A percentile compares a stretch with the other conserved stretches of the same genome.
phyloP scores from a whole-genome alignment of 2,113 vertebrate genomes.

The Antechinus stuartii region DNA sequence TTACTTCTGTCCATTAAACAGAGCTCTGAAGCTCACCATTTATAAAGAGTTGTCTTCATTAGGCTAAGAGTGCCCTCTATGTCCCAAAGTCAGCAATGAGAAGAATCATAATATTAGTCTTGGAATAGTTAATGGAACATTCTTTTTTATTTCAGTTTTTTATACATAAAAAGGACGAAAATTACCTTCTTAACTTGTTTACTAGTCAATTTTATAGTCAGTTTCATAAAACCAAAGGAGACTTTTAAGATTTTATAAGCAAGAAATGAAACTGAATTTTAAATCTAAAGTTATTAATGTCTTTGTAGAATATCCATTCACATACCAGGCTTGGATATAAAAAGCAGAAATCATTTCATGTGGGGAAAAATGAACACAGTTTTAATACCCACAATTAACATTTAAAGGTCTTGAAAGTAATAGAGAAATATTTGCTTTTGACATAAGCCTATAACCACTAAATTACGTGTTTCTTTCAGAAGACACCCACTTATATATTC shows the following conservation, averaged over 20 bases:
- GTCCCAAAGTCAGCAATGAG: slow-evolving; percentile 70
- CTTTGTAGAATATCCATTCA: slow-evolving; percentile 41
- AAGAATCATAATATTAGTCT: slow-evolving; percentile 20
- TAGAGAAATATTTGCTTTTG: slow-evolving; percentile 54
- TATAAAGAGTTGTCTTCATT: slow-evolving; percentile 72
- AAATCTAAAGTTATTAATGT: slow-evolving; percentile 40
- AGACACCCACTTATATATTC: neutral
- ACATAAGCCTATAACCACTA: slow-evolving; percentile 17
- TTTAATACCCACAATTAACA: slow-evolving; percentile 47
- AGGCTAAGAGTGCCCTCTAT: slow-evolving; percentile 82
- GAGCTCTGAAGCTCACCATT: neutral
- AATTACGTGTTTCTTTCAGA: slow-evolving; percentile 54
- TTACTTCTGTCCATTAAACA: slow-evolving; percentile 44
- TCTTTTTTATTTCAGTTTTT: slow-evolving; percentile 41
- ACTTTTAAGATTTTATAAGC: neutral
- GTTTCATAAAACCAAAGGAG: neutral
- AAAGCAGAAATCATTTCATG: neutral
- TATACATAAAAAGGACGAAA: slow-evolving; percentile 27
- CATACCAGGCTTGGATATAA: neutral
- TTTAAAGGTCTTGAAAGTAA: slow-evolving; percentile 41
- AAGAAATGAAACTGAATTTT: slow-evolving; percentile 50
- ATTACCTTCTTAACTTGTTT: slow-evolving; percentile 30
- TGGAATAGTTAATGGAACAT: slow-evolving; percentile 29
- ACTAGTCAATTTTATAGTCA: slow-evolving; percentile 21
- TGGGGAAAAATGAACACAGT: slow-evolving; percentile 43